Evolutionary conservation across 2,888 invertebrate genomes (phyloP).

Genomic region (Himalopsyche kuldschensis): DNA sequence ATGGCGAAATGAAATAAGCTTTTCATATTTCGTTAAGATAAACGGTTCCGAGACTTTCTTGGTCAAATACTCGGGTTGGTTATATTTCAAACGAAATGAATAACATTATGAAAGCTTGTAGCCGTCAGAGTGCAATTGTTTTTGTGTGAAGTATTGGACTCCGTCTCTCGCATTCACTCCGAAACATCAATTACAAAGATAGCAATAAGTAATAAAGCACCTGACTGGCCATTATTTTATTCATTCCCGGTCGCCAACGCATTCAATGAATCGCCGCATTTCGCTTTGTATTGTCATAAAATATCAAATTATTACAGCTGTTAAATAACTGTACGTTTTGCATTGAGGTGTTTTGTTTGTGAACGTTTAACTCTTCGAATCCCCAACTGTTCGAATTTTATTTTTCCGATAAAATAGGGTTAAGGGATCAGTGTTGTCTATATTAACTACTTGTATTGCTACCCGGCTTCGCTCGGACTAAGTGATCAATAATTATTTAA

Average conservation of each 20-base stretch:
- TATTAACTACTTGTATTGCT: too few species aligned
- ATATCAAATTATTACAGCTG: background rate
- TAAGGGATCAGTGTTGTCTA: too few species aligned
- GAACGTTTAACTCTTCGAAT: background rate
- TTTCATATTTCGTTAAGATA: too few species aligned
- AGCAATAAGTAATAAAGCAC: background rate
- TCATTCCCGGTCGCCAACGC: background rate
- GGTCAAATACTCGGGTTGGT: background rate
- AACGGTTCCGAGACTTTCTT: background rate
- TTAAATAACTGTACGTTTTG: background rate
- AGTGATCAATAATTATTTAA: too few species aligned
- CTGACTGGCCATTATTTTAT: constrained; percentile 1
- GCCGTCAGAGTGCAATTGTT: background rate
- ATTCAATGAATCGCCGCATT: background rate
- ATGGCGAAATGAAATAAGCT: too few species aligned
- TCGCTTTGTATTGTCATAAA: background rate
- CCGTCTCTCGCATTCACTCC: background rate
- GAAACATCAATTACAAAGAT: background rate
- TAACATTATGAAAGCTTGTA: background rate
- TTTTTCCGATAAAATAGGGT: too few species aligned
- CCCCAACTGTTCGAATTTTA: background rate
- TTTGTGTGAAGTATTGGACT: background rate
- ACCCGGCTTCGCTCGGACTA: too few species aligned
- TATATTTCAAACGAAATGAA: background rate
- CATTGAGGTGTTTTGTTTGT: background rate